phyloP scores from a whole-genome alignment of 2,113 vertebrate genomes.

The Indri indri region DNA sequence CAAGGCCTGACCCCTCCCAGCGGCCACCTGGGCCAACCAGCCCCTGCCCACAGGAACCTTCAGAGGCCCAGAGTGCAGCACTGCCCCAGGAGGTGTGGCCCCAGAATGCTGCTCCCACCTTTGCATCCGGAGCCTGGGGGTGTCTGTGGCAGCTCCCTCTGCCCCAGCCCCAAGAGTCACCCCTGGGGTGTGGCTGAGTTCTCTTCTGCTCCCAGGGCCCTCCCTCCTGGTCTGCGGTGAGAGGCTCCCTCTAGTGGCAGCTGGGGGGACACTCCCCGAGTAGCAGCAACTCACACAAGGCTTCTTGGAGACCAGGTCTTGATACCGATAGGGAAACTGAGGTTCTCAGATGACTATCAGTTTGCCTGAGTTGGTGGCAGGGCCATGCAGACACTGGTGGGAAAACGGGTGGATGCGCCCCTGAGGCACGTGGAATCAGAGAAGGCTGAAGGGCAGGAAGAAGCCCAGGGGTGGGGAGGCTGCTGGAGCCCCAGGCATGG shows the following conservation, averaged over 20 bases:
- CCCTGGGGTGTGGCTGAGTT: not conserved
- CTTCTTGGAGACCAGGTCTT: not conserved
- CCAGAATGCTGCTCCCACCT: not conserved
- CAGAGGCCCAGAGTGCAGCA: not conserved
- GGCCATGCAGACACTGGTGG: not conserved
- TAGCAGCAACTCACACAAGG: not conserved
- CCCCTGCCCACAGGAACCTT: not conserved
- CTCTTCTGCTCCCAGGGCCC: too few species aligned
- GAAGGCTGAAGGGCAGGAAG: not conserved
- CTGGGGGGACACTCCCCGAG: not conserved
- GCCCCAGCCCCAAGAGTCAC: not conserved
- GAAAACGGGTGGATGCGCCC: not conserved
- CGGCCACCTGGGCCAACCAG: not conserved
- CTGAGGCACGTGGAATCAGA: not conserved
- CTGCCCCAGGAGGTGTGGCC: not conserved
- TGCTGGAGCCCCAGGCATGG: not conserved
- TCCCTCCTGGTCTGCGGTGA: constrained; percentile 46
- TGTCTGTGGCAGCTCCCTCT: not conserved
- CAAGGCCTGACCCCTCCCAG: not conserved
- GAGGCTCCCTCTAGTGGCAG: constrained; percentile 83
- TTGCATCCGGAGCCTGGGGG: not conserved
- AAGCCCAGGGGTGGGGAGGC: not conserved
- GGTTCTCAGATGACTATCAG: not conserved
- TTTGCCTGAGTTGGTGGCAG: not conserved
- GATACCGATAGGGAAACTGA: not conserved